These are phyloP conservation scores for Belgica antarctica DNA, from an alignment of 2,888 invertebrate species.

Conservation along the genomic window DNA sequence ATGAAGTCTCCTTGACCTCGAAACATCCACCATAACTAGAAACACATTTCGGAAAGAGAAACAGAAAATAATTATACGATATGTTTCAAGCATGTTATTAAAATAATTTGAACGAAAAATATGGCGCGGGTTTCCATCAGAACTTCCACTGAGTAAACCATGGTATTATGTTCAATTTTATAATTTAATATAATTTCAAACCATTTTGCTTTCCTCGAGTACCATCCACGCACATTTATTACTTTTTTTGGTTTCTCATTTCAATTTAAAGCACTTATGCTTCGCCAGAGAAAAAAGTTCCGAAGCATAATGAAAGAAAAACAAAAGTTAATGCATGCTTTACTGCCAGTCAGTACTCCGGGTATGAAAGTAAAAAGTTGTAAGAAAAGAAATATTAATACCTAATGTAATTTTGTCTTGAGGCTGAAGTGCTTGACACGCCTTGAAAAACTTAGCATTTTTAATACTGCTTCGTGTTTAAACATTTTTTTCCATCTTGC, in stretches of 20 bases:
- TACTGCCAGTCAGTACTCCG: neutral
- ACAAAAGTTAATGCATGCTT: neutral
- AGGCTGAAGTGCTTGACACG: constrained; percentile 43
- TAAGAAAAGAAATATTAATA: constrained; percentile 38
- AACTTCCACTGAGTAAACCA: neutral
- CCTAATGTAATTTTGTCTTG: constrained; percentile 42
- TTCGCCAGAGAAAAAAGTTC: constrained; percentile 11
- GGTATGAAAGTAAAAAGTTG: neutral
- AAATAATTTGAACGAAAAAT: constrained; percentile 17
- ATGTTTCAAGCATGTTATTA: constrained; percentile 28
- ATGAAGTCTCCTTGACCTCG: constrained; percentile 38
- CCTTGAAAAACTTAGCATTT: constrained; percentile 39
- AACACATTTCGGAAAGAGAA: neutral
- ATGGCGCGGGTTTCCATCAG: constrained; percentile 6
- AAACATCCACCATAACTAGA: constrained; percentile 23
- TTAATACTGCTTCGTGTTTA: constrained; percentile 22
- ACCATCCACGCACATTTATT: neutral
- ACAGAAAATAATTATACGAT: constrained; percentile 27
- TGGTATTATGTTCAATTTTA: constrained; percentile 24
- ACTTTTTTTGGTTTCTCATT: neutral
- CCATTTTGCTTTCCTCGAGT: constrained; percentile 8
- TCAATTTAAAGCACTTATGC: constrained; percentile 12
- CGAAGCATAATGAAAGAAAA: constrained; percentile 17
- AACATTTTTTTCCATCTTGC: neutral
- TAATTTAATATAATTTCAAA: constrained; percentile 29